A percentile compares a stretch with the other conserved stretches of the same genome.
Evolutionary conservation across 2,797 vertebrate species (phyloP).

Genomic region (Trichosurus vulpecula): DNA sequence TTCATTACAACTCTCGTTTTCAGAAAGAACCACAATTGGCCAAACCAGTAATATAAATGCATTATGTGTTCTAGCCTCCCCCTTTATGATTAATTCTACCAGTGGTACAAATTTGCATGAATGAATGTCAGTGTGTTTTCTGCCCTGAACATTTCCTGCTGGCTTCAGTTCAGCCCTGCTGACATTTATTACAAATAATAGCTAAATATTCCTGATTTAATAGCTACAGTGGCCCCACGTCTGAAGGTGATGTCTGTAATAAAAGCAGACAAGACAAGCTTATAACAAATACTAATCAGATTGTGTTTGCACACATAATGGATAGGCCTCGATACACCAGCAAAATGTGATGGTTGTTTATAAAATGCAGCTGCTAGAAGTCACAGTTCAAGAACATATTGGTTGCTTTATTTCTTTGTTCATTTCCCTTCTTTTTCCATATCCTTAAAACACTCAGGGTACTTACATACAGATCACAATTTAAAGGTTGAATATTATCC

Average conservation of each 20-base stretch:
- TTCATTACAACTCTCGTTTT: conserved; percentile 75
- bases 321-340: conserved; percentile 71
- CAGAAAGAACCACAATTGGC: conserved; percentile 76
- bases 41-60: conserved; percentile 82
- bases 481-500: conserved; percentile 68
- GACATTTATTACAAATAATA: conserved; percentile 90
- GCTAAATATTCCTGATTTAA: conserved; percentile 89
- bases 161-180: conserved; percentile 84
- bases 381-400: conserved; percentile 81
- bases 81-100: conserved; percentile 85
- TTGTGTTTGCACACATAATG: conserved; percentile 83
- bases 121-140: conserved; percentile 88
- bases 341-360: conserved; percentile 76
- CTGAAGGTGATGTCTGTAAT: conserved; percentile 86
- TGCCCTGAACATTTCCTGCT: conserved; percentile 85
- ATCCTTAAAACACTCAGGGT: conserved; percentile 68
- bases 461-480: conserved; percentile 53
- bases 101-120: conserved; percentile 86
- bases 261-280: conserved; percentile 83
- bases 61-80: conserved; percentile 73
- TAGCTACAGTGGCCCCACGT: conserved; percentile 79
- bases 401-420: conserved; percentile 72
- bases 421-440: conserved; percentile 61
- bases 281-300: conserved; percentile 85
- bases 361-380: conserved; percentile 81